Conservation (phyloP, 1,140 invertebrate genomes). For the Planococcus citri region DNA sequence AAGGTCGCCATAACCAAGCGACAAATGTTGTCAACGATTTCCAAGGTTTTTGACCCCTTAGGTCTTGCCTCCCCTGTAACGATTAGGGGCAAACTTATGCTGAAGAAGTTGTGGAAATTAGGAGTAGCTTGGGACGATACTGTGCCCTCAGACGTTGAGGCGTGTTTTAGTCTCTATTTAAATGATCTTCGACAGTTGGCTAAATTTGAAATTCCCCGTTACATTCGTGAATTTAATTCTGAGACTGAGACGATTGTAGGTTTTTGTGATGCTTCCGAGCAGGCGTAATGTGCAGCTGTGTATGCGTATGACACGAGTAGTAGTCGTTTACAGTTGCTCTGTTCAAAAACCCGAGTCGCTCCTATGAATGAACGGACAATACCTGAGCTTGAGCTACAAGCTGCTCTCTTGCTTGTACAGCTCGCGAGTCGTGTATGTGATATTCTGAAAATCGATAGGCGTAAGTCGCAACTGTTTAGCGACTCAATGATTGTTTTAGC, state of each 20-base stretch:
- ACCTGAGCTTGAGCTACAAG: conserved; percentile 33
- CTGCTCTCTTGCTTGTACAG: conserved; percentile 29
- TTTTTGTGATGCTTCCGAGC: conserved; percentile 32
- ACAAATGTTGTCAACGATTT: conserved; percentile 25
- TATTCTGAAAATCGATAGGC: no score
- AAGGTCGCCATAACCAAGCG: conserved; percentile 25
- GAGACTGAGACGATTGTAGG: neutral
- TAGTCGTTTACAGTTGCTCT: conserved; percentile 23
- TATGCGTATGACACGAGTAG: conserved; percentile 25
- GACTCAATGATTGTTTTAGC: neutral
- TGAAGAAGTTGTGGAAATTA: neutral
- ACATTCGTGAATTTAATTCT: neutral
- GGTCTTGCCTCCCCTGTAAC: conserved; percentile 32
- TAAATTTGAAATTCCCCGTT: neutral
- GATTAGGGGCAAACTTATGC: conserved; percentile 17
- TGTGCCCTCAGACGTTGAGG: neutral
- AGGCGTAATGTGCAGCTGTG: conserved; percentile 29
- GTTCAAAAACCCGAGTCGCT: conserved; percentile 31
- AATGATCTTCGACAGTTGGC: neutral
- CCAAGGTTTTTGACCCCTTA: conserved; percentile 24
- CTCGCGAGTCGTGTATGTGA: no score
- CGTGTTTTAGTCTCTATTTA: neutral
- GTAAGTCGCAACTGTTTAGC: neutral
- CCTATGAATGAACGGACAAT: conserved; percentile 30
- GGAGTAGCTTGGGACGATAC: neutral